Evolutionary conservation across 2,888 invertebrate genomes (phyloP).

Genomic region (Ormyrus nitidulus): DNA sequence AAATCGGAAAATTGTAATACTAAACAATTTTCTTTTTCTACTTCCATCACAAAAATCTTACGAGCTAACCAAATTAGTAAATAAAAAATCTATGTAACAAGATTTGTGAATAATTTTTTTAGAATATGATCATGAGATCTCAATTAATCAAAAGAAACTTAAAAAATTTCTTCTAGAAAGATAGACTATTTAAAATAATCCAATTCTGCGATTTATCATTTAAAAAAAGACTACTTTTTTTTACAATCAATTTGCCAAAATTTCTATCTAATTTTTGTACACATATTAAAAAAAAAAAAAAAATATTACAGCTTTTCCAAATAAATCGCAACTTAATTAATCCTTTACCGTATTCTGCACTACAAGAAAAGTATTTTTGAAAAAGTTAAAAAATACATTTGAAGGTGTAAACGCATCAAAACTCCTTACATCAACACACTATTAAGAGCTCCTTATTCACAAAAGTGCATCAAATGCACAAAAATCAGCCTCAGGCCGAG

Average conservation of each 20-base stretch:
- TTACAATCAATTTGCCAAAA: too few species aligned
- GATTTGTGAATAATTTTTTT: slow-evolving; percentile 25
- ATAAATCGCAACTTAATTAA: slow-evolving; percentile 7
- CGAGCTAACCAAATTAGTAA: slow-evolving; percentile 11
- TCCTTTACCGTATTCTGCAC: neutral
- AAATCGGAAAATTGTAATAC: too few species aligned
- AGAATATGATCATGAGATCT: slow-evolving; percentile 26
- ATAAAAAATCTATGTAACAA: slow-evolving; percentile 43
- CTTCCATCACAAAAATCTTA: slow-evolving; percentile 29
- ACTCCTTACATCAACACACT: neutral
- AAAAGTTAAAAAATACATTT: slow-evolving; percentile 35
- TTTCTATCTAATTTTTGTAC: too few species aligned
- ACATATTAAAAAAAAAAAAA: too few species aligned
- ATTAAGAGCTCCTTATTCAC: neutral
- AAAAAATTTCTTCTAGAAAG: slow-evolving; percentile 38
- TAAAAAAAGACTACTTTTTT: too few species aligned
- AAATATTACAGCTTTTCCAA: neutral
- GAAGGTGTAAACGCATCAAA: slow-evolving; percentile 25
- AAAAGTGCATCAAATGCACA: neutral
- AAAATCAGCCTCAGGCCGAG: neutral
- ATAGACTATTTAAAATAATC: slow-evolving; percentile 26
- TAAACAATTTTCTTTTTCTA: slow-evolving; percentile 25
- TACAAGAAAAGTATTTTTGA: slow-evolving; percentile 20
- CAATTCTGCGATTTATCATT: too few species aligned
- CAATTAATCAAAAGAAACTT: slow-evolving; percentile 22